Base-by-base conservation (phyloP, 2,888 invertebrate genomes). In the Chloroclysta siterata region DNA sequence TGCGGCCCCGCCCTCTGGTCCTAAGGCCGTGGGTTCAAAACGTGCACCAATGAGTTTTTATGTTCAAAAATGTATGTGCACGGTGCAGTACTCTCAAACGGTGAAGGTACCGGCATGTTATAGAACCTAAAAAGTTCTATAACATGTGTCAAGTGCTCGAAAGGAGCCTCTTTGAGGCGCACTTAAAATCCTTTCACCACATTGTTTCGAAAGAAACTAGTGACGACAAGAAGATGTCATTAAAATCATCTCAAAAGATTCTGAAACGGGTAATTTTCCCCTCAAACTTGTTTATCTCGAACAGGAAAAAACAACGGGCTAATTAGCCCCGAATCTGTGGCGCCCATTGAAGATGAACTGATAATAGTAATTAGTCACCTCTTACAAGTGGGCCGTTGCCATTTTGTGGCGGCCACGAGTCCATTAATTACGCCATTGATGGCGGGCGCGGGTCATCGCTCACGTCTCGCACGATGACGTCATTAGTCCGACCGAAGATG, bases 351-450 rank as follows among this genome's bases (percentile, higher is more conserved):
- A 36, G 57, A 63, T 62, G 58, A 56, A 60, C 60, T 47, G 69
- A 69, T 63, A 64, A 48, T 60, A 60, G 58, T 67, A 69, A 69
- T 67, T 67, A 67, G 65, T 65, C 67, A 65, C 63, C 65, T 65
- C 60, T 63, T 63, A 63, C 55, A 57, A 59, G 60, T 44, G 44
- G 56, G 29, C 47, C 36, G 15, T n/a, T 4, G 14, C 56, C 48
- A 17, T 42, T 50, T 39, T 50, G 39, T 54, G 51, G 28, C 53
- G 15, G 63, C 36, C 47, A 36, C 51, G 39, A 41, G 14, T 69
- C 63, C 69, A 69, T 69, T 63, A 63, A 63, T 68, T 61, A 68
- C 55, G 41, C 14, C 57, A 59, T 61, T 8, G 61, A 57, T 48
- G 51, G 44, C 50, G 60, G 52, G 42, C 56, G 52, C 53, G 53